phyloP scores from a whole-genome alignment of 2,113 vertebrate species.

The Callaeas wilsoni region DNA sequence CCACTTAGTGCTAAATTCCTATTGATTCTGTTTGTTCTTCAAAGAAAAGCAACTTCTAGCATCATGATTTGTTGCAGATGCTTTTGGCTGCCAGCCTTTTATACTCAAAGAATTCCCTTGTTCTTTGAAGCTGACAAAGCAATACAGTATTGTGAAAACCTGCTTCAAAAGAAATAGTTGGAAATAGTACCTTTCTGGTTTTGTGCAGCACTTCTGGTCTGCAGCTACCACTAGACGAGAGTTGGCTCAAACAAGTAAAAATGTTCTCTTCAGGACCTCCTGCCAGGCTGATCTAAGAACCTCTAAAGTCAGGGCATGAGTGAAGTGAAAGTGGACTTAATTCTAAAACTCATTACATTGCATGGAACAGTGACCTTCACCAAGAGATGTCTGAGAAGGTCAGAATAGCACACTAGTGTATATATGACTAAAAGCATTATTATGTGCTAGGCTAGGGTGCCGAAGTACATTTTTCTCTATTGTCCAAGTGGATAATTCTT shows the following conservation, averaged over 20 bases:
- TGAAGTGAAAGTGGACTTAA: background rate
- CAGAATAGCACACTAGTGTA: background rate
- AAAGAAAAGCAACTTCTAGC: background rate
- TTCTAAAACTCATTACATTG: background rate
- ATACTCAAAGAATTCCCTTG: background rate
- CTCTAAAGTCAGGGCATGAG: background rate
- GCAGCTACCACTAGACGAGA: background rate
- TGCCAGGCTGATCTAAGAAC: background rate
- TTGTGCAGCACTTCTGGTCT: background rate
- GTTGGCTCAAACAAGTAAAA: background rate
- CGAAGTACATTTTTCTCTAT: background rate
- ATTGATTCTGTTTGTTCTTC: background rate
- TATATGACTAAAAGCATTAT: background rate
- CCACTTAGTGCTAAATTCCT: background rate
- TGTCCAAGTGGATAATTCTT: background rate
- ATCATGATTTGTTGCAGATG: background rate
- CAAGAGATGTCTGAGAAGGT: background rate
- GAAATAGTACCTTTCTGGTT: background rate
- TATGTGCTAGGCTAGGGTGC: too few relatives aligned
- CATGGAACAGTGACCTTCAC: background rate
- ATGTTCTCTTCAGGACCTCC: background rate
- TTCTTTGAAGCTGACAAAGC: background rate
- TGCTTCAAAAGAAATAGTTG: background rate
- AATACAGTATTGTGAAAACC: background rate
- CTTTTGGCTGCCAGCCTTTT: background rate